phyloP scores from a whole-genome alignment of 2,888 invertebrate species.

The Marronus borbonicus region DNA sequence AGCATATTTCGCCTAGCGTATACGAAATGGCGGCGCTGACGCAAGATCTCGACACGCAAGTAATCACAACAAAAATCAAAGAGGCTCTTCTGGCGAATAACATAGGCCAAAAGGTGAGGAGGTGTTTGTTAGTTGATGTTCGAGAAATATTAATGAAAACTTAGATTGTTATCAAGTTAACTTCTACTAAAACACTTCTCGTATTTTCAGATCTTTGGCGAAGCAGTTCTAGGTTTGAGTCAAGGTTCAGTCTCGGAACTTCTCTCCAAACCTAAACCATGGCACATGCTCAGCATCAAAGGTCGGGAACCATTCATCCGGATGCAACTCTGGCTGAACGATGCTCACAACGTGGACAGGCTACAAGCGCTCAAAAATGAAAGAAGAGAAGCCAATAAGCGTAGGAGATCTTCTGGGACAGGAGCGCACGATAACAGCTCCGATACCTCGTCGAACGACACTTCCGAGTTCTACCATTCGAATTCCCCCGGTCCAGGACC shows the following conservation, averaged over 20 bases:
- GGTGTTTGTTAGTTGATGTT: background rate
- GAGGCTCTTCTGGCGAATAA: slow-evolving; percentile 97
- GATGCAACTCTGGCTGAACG: slow-evolving; percentile 97
- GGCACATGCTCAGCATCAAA: slow-evolving; percentile 99
- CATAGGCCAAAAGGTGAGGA: slow-evolving; percentile 89
- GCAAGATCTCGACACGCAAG: slow-evolving; percentile 96
- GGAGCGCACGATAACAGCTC: slow-evolving; percentile 89
- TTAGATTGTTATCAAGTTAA: too few relatives aligned
- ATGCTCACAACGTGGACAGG: slow-evolving; percentile 94
- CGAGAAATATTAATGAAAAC: too few relatives aligned
- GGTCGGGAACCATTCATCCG: slow-evolving; percentile 97
- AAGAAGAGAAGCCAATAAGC: slow-evolving; percentile 91
- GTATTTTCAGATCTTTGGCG: slow-evolving; percentile 87
- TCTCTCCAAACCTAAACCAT: slow-evolving; percentile 97
- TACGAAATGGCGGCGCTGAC: slow-evolving; percentile 98
- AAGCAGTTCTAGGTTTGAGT: slow-evolving; percentile 95
- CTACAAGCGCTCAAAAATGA: slow-evolving; percentile 93
- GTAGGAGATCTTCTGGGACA: slow-evolving; percentile 87
- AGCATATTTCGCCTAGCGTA: slow-evolving; percentile 94
- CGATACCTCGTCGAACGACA: slow-evolving; percentile 90
- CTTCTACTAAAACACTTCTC: background rate
- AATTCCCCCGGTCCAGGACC: slow-evolving; percentile 88
- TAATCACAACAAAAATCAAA: slow-evolving; percentile 96
- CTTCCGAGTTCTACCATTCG: slow-evolving; percentile 90
- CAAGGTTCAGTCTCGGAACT: slow-evolving; percentile 98